Evolutionary conservation across 2,113 vertebrate species (phyloP).

Genomic region (Lamprotornis superbus): DNA sequence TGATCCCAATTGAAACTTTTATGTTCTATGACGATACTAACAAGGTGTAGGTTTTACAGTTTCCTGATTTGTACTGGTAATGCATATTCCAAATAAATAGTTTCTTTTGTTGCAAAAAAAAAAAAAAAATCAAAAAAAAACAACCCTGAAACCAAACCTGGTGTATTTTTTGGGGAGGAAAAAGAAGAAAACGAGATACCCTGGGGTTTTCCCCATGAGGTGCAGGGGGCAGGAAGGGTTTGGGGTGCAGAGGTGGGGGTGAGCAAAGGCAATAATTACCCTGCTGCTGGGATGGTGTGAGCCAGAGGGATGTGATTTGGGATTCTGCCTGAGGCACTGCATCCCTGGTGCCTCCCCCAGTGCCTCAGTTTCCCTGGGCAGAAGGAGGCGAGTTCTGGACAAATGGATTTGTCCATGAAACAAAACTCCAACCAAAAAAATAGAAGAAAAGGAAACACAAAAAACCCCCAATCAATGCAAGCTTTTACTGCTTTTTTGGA

Average conservation of each 20-base stretch:
- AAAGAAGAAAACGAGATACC: background rate
- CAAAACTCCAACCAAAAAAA: too few species aligned
- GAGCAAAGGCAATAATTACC: background rate
- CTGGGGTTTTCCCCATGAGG: background rate
- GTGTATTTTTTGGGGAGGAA: conserved; percentile 80
- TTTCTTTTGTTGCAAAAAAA: conserved; percentile 90
- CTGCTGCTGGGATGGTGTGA: background rate
- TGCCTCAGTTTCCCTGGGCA: background rate
- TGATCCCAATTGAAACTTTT: conserved; percentile 77
- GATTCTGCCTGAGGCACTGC: too few species aligned
- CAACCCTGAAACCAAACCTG: background rate
- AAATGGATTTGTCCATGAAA: accelerated
- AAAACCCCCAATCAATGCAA: background rate
- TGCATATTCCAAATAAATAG: conserved; percentile 97
- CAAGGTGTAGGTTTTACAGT: conserved; percentile 91
- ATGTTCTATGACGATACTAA: conserved; percentile 90
- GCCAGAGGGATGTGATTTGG: background rate
- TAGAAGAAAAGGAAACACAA: too few species aligned
- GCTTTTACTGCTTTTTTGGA: background rate
- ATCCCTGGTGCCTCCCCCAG: accelerated
- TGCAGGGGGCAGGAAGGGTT: background rate
- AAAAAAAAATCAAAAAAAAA: background rate
- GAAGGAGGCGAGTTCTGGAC: accelerated
- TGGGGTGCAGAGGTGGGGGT: background rate
- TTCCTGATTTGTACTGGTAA: conserved; percentile 97